Percentiles rank a stretch among this genome's conserved stretches.
Evolutionary conservation across 1,140 invertebrate genomes (phyloP).

Genomic region (Conus betulinus): DNA sequence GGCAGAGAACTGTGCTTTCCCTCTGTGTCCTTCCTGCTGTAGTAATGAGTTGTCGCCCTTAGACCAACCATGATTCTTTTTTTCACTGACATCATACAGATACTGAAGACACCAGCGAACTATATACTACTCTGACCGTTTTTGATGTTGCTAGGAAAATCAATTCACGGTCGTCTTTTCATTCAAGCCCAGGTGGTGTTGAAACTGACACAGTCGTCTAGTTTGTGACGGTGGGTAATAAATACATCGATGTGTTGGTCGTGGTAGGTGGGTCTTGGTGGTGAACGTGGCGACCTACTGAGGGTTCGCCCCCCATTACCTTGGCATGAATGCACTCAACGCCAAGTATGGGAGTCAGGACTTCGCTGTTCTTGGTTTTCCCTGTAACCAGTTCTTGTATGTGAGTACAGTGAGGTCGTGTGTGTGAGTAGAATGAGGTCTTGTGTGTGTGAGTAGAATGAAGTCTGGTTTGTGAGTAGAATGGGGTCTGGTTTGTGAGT

Average conservation of each 20-base stretch:
- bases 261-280: constrained; percentile 68
- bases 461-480: background rate
- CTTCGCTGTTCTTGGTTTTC: constrained; percentile 76
- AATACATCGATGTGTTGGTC: background rate
- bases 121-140: background rate
- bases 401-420: constrained; percentile 51
- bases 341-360: constrained; percentile 60
- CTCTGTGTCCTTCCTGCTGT: too few relatives aligned
- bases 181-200: background rate
- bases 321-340: constrained; percentile 73
- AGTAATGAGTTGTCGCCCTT: too few relatives aligned
- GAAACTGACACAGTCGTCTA: background rate
- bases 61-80: too few relatives aligned
- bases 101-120: background rate
- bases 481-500: too few relatives aligned
- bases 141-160: background rate
- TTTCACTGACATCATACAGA: too few relatives aligned
- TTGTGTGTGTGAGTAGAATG: too few relatives aligned
- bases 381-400: constrained; percentile 79
- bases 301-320: constrained; percentile 73
- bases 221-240: background rate
- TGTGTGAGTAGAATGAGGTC: background rate
- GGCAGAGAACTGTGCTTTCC: too few relatives aligned
- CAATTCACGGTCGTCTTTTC: background rate
- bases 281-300: constrained; percentile 80